These are phyloP conservation scores for Ophioninae sp. DNA, from an alignment of 2,888 invertebrate species.

Conservation along the genomic window DNA sequence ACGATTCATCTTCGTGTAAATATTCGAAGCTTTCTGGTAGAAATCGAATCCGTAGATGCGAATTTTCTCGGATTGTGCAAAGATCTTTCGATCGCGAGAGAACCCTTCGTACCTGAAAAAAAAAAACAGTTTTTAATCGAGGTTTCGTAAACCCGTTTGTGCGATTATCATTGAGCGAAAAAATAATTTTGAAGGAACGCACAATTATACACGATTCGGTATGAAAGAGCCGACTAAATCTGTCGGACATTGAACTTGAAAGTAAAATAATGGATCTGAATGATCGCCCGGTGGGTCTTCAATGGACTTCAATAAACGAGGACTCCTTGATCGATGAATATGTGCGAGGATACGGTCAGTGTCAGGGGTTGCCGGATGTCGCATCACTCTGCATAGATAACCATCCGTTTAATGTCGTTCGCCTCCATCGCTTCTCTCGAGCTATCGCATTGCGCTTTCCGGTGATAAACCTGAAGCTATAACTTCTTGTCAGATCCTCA, in stretches of 20 bases:
- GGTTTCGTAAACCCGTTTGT: not conserved
- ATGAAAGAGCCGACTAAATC: constrained; percentile 10
- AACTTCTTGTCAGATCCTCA: not conserved
- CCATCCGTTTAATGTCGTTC: constrained; percentile 52
- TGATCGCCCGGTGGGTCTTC: constrained; percentile 29
- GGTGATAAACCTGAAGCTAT: constrained; percentile 21
- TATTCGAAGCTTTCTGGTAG: not conserved
- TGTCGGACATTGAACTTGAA: constrained; percentile 64
- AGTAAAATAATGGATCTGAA: constrained; percentile 26
- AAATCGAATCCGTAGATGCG: not conserved
- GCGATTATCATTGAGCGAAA: not conserved
- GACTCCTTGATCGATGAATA: constrained; percentile 67
- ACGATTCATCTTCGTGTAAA: not conserved
- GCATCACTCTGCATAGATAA: constrained; percentile 72
- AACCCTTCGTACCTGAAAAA: not conserved
- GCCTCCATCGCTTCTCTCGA: not conserved
- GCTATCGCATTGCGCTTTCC: not conserved
- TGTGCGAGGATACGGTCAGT: constrained; percentile 67
- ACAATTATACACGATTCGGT: not conserved
- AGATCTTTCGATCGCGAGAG: not conserved
- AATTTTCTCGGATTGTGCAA: not conserved
- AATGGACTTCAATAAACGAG: constrained; percentile 42
- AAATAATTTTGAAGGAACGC: not conserved
- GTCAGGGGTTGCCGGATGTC: constrained; percentile 77
- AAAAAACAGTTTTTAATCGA: not conserved